Percentiles rank a stretch among this genome's conserved stretches.
Evolutionary conservation across 2,113 vertebrate species (phyloP).

Genomic region (Muntiacus reevesi): DNA sequence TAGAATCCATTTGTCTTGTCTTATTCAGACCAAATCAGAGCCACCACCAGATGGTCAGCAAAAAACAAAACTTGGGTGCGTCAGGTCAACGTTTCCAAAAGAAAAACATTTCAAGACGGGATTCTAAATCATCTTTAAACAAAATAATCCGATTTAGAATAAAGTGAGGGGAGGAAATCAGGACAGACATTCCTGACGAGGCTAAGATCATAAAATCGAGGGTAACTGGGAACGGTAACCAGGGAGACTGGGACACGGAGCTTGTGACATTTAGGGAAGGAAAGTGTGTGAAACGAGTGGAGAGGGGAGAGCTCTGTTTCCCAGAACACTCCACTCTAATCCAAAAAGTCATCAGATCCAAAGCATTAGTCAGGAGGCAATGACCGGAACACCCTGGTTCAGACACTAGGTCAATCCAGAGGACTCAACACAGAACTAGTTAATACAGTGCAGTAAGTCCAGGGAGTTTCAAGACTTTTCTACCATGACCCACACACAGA

Average conservation of each 20-base stretch:
- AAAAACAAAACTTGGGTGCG: neutral
- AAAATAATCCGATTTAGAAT: neutral
- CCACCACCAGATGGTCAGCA: neutral
- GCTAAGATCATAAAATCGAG: neutral
- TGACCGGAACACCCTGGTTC: neutral
- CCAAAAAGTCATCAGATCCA: neutral
- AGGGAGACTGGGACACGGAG: neutral
- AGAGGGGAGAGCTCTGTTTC: neutral
- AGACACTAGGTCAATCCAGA: neutral
- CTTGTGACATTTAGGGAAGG: neutral
- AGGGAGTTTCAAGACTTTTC: neutral
- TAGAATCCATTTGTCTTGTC: neutral
- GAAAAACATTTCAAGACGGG: neutral
- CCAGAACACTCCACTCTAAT: neutral
- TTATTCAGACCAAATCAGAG: neutral
- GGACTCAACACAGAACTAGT: neutral
- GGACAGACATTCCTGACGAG: neutral
- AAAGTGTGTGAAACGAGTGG: neutral
- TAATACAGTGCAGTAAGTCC: neutral
- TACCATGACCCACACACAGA: neutral
- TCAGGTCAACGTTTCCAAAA: neutral
- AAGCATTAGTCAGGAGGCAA: neutral
- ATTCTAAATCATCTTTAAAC: conserved; percentile 1
- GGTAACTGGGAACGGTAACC: neutral
- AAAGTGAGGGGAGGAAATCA: neutral